Conservation (phyloP, 2,113 vertebrate genomes). For the Emydura subglobosa region DNA sequence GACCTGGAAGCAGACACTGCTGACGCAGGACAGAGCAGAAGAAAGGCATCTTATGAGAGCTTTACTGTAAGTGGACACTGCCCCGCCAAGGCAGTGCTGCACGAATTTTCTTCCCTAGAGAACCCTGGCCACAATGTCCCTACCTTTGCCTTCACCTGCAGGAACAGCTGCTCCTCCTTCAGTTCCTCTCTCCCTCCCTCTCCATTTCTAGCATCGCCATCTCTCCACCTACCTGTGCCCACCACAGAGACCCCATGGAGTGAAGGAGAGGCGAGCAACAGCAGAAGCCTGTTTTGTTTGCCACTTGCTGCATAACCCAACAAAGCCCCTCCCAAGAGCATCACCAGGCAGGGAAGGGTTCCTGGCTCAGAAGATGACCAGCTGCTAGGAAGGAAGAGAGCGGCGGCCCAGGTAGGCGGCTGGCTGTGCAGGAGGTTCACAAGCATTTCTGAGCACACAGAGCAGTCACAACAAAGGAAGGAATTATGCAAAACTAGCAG, state of each 20-base stretch:
- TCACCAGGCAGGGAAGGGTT: background rate
- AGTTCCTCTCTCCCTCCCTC: background rate
- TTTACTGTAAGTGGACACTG: background rate
- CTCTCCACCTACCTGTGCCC: background rate
- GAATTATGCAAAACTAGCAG: background rate
- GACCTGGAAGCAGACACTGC: background rate
- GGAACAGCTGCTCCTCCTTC: background rate
- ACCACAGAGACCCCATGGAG: background rate
- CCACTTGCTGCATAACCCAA: background rate
- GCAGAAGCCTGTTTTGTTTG: background rate
- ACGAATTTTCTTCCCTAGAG: background rate
- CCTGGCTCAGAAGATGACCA: background rate
- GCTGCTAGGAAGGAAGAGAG: constrained; percentile 1
- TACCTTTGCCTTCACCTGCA: background rate
- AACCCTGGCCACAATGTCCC: background rate
- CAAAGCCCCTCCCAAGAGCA: background rate
- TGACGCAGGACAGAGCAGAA: background rate
- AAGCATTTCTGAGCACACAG: background rate
- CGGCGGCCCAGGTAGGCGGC: background rate
- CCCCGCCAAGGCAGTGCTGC: background rate
- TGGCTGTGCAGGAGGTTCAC: background rate
- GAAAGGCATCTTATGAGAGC: background rate
- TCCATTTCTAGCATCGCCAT: constrained; percentile 15
- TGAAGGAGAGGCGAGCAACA: background rate
- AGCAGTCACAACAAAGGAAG: constrained; percentile 10